Evolutionary conservation across 1,140 invertebrate genomes (phyloP).

Genomic region (Ditylenchus dipsaci): DNA sequence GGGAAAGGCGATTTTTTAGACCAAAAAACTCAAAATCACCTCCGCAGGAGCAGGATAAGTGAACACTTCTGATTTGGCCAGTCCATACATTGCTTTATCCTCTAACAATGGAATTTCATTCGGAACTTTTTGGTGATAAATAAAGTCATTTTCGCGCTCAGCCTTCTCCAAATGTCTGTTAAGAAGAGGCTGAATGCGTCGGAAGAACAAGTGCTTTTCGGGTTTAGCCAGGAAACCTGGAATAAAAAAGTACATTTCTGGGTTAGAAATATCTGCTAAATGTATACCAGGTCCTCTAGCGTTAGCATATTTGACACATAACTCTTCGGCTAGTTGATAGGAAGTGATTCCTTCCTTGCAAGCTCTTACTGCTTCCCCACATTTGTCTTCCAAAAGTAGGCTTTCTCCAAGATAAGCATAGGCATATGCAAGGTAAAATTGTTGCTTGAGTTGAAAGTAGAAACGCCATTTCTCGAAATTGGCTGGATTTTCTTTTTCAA

Average conservation of each 20-base stretch:
- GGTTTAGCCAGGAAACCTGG: constrained; percentile 64
- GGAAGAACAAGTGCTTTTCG: constrained; percentile 69
- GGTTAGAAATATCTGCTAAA: no score
- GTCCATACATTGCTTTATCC: constrained; percentile 68
- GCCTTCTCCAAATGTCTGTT: constrained; percentile 69
- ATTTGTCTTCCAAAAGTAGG: constrained; percentile 68
- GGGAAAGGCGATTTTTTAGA: neutral
- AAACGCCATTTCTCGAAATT: constrained; percentile 68
- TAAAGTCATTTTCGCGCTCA: constrained; percentile 71
- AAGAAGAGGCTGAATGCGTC: constrained; percentile 65
- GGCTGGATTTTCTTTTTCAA: constrained; percentile 64
- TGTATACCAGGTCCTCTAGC: constrained; percentile 64
- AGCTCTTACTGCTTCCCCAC: constrained; percentile 69
- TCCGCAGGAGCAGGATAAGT: constrained; percentile 60
- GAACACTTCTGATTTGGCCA: constrained; percentile 69
- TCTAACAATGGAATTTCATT: constrained; percentile 66
- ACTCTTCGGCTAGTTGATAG: constrained; percentile 63
- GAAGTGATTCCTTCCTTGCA: constrained; percentile 66
- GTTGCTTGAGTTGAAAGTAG: constrained; percentile 68
- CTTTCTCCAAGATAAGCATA: constrained; percentile 69
- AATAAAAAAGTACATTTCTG: neutral
- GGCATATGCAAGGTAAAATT: constrained; percentile 69
- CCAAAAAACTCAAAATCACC: constrained; percentile 9
- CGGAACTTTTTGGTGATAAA: constrained; percentile 70
- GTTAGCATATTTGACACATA: constrained; percentile 67